phyloP scores from a whole-genome alignment of 2,888 invertebrate genomes.

The Caenorhabditis virilis region DNA sequence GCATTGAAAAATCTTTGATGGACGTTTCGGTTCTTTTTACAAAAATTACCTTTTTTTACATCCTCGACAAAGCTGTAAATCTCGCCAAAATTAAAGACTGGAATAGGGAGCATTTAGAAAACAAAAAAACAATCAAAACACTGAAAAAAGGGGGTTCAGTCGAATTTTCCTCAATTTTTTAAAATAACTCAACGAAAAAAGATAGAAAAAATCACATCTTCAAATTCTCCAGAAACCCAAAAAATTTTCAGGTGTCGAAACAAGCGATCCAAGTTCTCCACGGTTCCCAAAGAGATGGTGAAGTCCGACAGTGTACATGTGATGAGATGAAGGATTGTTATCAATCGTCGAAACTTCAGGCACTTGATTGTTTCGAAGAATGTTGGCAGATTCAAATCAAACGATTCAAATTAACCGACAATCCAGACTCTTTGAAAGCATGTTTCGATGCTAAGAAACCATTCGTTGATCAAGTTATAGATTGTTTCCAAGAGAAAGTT shows the following conservation, averaged over 20 bases:
- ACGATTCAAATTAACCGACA: constrained; percentile 45
- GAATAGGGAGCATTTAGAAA: too few species aligned
- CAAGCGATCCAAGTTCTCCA: constrained; percentile 45
- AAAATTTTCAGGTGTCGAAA: constrained; percentile 35
- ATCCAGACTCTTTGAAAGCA: constrained; percentile 48
- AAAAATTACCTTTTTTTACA: too few species aligned
- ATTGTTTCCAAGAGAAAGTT: constrained; percentile 54
- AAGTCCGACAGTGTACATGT: constrained; percentile 57
- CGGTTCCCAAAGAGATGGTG: constrained; percentile 35
- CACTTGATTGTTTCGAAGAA: constrained; percentile 52
- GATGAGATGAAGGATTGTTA: constrained; percentile 56
- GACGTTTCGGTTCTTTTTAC: constrained; percentile 2
- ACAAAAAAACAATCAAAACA: constrained; percentile 4
- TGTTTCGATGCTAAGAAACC: constrained; percentile 53
- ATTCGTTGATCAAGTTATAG: constrained; percentile 53
- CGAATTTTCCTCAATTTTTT: constrained; percentile 8
- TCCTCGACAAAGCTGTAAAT: too few species aligned
- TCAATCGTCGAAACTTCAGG: constrained; percentile 47
- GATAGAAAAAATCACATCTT: not conserved
- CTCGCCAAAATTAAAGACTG: too few species aligned
- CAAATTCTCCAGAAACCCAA: not conserved
- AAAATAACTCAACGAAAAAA: constrained; percentile 3
- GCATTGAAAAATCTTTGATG: not conserved
- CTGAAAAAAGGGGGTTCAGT: constrained; percentile 1
- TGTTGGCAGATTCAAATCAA: constrained; percentile 46